Percentiles rank a stretch among this genome's conserved stretches.
Evolutionary conservation across 2,797 vertebrate species (phyloP).

Genomic region (Chiroxiphia lanceolata): DNA sequence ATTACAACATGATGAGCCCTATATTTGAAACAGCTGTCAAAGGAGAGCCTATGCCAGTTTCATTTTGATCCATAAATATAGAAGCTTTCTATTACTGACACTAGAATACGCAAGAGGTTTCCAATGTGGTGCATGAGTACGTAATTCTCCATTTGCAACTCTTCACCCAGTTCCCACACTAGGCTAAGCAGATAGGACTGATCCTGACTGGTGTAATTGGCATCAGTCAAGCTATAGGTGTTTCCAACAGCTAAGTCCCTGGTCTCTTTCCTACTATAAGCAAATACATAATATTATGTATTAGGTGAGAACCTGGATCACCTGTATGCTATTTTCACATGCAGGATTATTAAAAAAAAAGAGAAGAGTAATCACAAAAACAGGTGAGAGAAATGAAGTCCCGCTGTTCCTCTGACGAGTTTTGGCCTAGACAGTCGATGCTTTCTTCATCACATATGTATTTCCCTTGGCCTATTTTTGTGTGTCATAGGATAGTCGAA

Average conservation of each 20-base stretch:
- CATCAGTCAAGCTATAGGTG: background rate
- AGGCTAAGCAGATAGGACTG: background rate
- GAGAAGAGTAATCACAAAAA: background rate
- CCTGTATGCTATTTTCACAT: slow-evolving; percentile 33
- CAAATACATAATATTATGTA: background rate
- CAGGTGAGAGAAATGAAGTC: background rate
- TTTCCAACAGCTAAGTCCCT: slow-evolving; percentile 42
- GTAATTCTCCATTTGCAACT: slow-evolving; percentile 48
- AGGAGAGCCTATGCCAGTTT: slow-evolving; percentile 46
- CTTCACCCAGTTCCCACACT: slow-evolving; percentile 37
- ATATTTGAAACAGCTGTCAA: slow-evolving; percentile 63
- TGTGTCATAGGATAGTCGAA: slow-evolving; percentile 71
- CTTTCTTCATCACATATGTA: slow-evolving; percentile 85
- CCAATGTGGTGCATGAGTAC: slow-evolving; percentile 14
- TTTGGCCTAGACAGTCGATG: slow-evolving; percentile 77
- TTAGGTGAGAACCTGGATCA: background rate
- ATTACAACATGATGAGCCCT: slow-evolving; percentile 54
- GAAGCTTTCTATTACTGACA: slow-evolving; percentile 62
- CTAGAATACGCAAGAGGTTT: slow-evolving; percentile 43
- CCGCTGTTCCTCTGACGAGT: slow-evolving; percentile 73
- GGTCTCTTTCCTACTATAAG: background rate
- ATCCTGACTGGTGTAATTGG: background rate
- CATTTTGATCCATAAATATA: slow-evolving; percentile 52
- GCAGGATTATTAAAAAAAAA: background rate
- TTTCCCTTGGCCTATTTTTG: slow-evolving; percentile 82